Evolutionary conservation across 2,888 invertebrate genomes (phyloP), one percentile per base, ranked within the genome.

Genomic region (Xanthia icteritia): DNA sequence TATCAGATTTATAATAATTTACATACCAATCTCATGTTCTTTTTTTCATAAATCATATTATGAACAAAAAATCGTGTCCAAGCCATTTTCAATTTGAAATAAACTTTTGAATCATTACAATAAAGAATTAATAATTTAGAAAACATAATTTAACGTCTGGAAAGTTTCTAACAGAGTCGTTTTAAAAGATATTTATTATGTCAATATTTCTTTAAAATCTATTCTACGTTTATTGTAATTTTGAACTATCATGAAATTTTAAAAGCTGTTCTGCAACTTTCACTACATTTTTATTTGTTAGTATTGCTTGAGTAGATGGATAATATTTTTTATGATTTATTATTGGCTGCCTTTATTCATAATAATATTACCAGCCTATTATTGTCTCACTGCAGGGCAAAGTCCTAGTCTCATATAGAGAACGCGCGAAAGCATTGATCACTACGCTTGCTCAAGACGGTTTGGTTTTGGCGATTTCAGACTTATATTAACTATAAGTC

Each of bases 111-210:
- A 48, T 15, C 36, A 20, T 45, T 42, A 54, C 58, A 69, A 63
- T 82, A 75, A 56, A 84, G 20, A 71, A 74, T 61, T 51, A 68
- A 79, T 76, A 68, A 73, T 70, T 54, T 39, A 56, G 5, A 67
- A 81, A 81, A 76, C 67, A 60, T 71, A 76, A 76, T 68, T 71
- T 76, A 27, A 72, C 8, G 76, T 79, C 73, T 77, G 58, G 69
- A 85, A 85, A 86, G 80, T 86, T 80, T 85, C 51, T 66, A 60
- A 66, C 54, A 67, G 17, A 72, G 61, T 36, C 71, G 51, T 86
- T 84, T 70, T 63, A 56, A 51, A 64, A 72, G 36, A 81, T 54
- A 80, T 80, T 73, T 76, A 76, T 48, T 17, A 42, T 56, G 51
- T 31, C 70, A 81, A 72, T 86, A 80, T 82, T 73, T 83, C 69